phyloP scores from a whole-genome alignment of 2,797 vertebrate species.

The Gambusia yucatana region DNA sequence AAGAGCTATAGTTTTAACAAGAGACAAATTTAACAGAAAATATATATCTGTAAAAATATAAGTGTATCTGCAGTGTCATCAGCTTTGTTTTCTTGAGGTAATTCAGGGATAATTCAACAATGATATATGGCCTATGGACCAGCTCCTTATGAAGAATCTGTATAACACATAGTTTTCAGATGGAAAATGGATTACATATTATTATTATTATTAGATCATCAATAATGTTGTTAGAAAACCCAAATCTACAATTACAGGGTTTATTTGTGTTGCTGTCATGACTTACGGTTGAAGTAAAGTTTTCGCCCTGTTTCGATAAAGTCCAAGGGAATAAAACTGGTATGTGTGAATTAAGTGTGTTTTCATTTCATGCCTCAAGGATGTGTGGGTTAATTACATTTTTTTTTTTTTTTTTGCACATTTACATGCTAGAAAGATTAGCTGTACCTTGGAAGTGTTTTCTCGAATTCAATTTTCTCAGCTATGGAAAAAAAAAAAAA shows the following conservation, averaged over 20 bases:
- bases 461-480: constrained; percentile 29
- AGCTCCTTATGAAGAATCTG: constrained; percentile 17
- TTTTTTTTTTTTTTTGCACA: constrained; percentile 38
- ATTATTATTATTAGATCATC: background rate
- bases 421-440: constrained; percentile 58
- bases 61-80: constrained; percentile 19
- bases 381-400: constrained; percentile 58
- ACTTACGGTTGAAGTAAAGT: constrained; percentile 4
- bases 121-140: constrained; percentile 21
- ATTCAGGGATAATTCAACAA: constrained; percentile 55
- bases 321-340: constrained; percentile 51
- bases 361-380: constrained; percentile 49
- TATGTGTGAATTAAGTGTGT: constrained; percentile 27
- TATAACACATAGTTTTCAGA: constrained; percentile 6
- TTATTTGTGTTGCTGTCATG: background rate
- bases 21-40: background rate
- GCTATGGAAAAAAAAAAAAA: constrained; percentile 20
- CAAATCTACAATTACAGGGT: background rate
- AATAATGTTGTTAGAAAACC: constrained; percentile 7
- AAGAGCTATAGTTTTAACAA: background rate
- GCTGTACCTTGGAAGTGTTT: constrained; percentile 48
- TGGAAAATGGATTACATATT: constrained; percentile 1
- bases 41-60: constrained; percentile 9
- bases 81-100: constrained; percentile 33
- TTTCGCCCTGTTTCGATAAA: constrained; percentile 17